Evolutionary conservation across 2,888 invertebrate genomes (phyloP).

Genomic region (Hemithea aestivaria): DNA sequence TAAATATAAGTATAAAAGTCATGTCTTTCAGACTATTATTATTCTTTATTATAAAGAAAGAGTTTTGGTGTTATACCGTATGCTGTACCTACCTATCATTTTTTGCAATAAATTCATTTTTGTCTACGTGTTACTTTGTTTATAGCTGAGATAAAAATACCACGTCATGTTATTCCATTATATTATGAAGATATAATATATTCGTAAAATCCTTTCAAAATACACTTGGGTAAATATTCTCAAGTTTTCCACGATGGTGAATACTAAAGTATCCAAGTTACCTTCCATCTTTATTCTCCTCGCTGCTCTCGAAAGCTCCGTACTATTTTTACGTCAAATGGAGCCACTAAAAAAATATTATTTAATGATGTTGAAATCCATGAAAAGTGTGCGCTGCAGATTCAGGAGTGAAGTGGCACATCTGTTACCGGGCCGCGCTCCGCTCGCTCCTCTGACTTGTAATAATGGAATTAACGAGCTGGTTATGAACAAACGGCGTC

Average conservation of each 20-base stretch:
- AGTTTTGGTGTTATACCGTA: too few relatives aligned
- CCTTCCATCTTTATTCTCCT: slow-evolving; percentile 11
- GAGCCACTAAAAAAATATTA: slow-evolving; percentile 33
- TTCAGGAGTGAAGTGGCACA: slow-evolving; percentile 64
- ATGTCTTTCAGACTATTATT: too few relatives aligned
- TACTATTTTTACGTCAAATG: slow-evolving; percentile 41
- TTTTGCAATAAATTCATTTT: too few relatives aligned
- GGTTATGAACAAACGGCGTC: slow-evolving; percentile 78
- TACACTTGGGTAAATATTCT: background rate
- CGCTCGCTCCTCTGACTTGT: slow-evolving; percentile 70
- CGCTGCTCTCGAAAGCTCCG: slow-evolving; percentile 27
- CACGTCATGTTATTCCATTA: too few relatives aligned
- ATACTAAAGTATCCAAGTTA: slow-evolving; percentile 3
- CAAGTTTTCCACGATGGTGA: slow-evolving; percentile 10
- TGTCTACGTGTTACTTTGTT: too few relatives aligned
- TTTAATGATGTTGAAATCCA: slow-evolving; percentile 45
- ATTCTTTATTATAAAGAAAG: too few relatives aligned
- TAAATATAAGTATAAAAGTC: too few relatives aligned
- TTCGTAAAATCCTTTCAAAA: too few relatives aligned
- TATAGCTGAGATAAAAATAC: too few relatives aligned
- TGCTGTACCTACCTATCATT: too few relatives aligned
- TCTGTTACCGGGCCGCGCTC: slow-evolving; percentile 68
- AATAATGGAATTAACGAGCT: slow-evolving; percentile 77
- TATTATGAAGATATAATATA: too few relatives aligned
- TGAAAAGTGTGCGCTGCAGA: slow-evolving; percentile 44